Evolutionary conservation across 1,140 invertebrate species (phyloP).

Genomic region (Rhopalosiphum maidis): DNA sequence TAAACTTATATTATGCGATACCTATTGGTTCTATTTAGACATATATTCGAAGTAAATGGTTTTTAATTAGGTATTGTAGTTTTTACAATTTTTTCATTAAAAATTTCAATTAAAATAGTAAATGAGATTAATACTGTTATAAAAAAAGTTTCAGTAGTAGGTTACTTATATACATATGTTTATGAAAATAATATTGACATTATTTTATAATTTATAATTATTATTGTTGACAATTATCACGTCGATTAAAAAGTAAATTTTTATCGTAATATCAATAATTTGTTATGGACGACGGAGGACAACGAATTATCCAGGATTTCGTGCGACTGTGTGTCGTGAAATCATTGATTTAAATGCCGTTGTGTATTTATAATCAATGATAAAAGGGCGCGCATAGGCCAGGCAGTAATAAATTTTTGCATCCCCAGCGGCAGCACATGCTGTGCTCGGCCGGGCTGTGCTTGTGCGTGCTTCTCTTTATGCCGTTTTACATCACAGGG

Average conservation of each 20-base stretch:
- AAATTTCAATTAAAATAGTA: background rate
- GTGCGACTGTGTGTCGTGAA: background rate
- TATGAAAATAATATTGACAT: background rate
- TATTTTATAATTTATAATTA: background rate
- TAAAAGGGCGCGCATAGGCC: background rate
- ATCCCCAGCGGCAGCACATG: slow-evolving; percentile 13
- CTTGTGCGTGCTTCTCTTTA: background rate
- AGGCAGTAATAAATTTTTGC: slow-evolving; percentile 4
- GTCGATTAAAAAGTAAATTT: too few species aligned
- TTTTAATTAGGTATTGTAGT: too few species aligned
- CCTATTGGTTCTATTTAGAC: background rate
- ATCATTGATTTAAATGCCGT: slow-evolving; percentile 47
- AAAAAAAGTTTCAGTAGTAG: background rate
- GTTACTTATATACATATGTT: background rate
- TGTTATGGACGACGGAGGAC: background rate
- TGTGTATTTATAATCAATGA: slow-evolving; percentile 54
- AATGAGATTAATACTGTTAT: background rate
- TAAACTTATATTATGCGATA: background rate
- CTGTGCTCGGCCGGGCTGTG: background rate
- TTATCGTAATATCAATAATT: background rate
- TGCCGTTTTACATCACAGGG: background rate
- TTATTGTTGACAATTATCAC: background rate
- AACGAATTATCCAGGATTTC: background rate
- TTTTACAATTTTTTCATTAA: background rate
- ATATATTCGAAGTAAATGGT: background rate